phyloP scores from a whole-genome alignment of 1,140 invertebrate genomes.

The Panulirus ornatus region DNA sequence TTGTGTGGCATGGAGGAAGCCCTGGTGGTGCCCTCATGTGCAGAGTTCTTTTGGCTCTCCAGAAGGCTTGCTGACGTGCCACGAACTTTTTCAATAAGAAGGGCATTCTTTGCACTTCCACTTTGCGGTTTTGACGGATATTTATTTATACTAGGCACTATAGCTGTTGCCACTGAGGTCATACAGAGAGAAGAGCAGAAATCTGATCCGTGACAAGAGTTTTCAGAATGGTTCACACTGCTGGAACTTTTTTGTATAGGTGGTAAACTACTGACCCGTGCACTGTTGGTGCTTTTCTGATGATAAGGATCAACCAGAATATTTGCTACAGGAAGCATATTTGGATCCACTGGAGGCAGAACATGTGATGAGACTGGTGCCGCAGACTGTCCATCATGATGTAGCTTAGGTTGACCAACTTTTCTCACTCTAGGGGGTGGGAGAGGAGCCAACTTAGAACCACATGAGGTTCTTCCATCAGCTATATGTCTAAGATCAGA shows the following conservation, averaged over 20 bases:
- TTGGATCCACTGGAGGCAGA: slow-evolving; percentile 42
- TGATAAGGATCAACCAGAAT: slow-evolving; percentile 48
- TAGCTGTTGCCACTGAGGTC: slow-evolving; percentile 27
- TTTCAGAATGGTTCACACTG: neutral
- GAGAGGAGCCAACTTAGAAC: slow-evolving; percentile 58
- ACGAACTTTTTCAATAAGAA: slow-evolving; percentile 63
- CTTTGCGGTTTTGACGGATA: slow-evolving; percentile 44
- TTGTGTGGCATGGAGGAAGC: slow-evolving; percentile 45
- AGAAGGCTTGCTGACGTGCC: slow-evolving; percentile 47
- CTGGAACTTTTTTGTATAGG: slow-evolving; percentile 50
- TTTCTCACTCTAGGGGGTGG: slow-evolving; percentile 61
- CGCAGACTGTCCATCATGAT: slow-evolving; percentile 29
- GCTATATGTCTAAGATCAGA: slow-evolving; percentile 36
- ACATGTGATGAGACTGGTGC: neutral
- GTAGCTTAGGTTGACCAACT: slow-evolving; percentile 41
- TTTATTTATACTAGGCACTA: slow-evolving; percentile 58
- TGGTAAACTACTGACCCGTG: slow-evolving; percentile 48
- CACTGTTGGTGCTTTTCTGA: slow-evolving; percentile 11
- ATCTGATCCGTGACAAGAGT: slow-evolving; percentile 32
- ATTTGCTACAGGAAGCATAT: slow-evolving; percentile 39
- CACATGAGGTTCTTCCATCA: slow-evolving; percentile 31
- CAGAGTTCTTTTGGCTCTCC: slow-evolving; percentile 45
- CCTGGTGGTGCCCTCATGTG: slow-evolving; percentile 11
- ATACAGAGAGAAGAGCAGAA: slow-evolving; percentile 31
- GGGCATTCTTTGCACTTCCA: slow-evolving; percentile 61